A percentile compares a stretch with the other conserved stretches of the same genome.
Conservation (phyloP, 2,797 vertebrate genomes). For the Carcharodon carcharias region DNA sequence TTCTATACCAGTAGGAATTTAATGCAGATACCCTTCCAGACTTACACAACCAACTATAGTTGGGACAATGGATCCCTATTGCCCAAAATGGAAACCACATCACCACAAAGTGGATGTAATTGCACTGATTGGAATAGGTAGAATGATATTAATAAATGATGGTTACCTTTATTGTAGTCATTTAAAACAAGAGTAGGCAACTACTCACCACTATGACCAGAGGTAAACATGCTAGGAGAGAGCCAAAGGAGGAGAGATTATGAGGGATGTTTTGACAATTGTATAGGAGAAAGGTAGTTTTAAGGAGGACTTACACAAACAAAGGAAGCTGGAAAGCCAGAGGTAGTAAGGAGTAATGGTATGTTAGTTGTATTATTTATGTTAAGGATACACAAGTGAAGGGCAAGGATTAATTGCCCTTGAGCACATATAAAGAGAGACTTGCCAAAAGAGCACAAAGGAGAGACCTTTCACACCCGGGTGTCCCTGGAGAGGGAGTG, state of each 20-base stretch:
- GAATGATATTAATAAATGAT: background rate
- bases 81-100: background rate
- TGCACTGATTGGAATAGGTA: background rate
- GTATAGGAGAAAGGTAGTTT: background rate
- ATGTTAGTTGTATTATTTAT: no score
- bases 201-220: background rate
- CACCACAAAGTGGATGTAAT: background rate
- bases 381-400: no score
- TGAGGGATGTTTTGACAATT: background rate
- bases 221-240: background rate
- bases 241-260: background rate
- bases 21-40: background rate
- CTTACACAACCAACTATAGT: background rate
- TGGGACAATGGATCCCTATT: background rate
- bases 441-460: no score
- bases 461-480: no score
- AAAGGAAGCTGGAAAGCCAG: background rate
- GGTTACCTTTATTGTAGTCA: background rate
- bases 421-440: no score
- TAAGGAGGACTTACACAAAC: background rate
- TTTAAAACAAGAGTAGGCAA: background rate
- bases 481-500: background rate
- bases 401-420: no score
- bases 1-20: background rate
- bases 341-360: background rate